Conservation (phyloP, 1,140 invertebrate species). For the Drosophila kohkoa region DNA sequence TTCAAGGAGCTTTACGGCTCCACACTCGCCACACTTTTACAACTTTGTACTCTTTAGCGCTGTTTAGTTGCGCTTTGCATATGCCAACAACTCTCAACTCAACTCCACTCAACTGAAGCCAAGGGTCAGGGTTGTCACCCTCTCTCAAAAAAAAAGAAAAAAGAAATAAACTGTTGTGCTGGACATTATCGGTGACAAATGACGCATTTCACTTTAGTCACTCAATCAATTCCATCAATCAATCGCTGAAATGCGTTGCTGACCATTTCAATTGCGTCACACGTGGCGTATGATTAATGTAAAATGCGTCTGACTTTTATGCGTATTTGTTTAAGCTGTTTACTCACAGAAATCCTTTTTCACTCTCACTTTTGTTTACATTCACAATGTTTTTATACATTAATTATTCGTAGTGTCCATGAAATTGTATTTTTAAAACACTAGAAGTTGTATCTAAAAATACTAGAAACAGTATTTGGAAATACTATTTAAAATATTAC, state of each 20-base stretch:
- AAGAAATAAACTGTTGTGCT: background rate
- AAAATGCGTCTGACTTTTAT: background rate
- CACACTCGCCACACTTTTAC: background rate
- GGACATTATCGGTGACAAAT: constrained; percentile 54
- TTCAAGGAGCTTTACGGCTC: constrained; percentile 35
- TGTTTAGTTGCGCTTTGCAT: constrained; percentile 75
- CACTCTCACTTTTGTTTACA: background rate
- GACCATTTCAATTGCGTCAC: constrained; percentile 28
- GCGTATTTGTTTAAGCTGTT: constrained; percentile 4
- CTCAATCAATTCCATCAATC: constrained; percentile 42
- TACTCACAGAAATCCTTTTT: background rate
- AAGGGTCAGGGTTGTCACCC: background rate
- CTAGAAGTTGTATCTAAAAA: too few relatives aligned
- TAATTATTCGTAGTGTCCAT: too few relatives aligned
- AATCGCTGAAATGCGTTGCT: constrained; percentile 4
- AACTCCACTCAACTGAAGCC: too few relatives aligned
- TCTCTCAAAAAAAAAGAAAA: too few relatives aligned
- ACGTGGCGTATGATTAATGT: constrained; percentile 44
- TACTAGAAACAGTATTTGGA: too few relatives aligned
- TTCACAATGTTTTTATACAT: too few relatives aligned
- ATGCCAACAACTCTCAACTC: background rate
- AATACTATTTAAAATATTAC: too few relatives aligned
- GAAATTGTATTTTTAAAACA: too few relatives aligned
- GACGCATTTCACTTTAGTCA: constrained; percentile 50
- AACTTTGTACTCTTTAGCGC: constrained; percentile 79